Conservation (phyloP, 2,888 invertebrate species). For the Hydriomena furcata region DNA sequence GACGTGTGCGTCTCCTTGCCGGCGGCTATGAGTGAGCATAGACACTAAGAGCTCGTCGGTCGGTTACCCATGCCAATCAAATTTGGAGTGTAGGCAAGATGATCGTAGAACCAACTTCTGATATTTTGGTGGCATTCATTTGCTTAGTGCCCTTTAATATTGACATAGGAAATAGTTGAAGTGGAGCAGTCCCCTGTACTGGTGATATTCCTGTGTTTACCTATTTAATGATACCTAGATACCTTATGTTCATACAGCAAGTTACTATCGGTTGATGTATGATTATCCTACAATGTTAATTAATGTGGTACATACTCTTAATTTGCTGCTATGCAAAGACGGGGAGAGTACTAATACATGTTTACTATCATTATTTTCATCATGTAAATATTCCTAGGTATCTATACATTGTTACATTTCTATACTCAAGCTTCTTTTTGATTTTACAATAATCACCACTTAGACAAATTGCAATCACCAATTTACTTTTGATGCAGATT, state of each 20-base stretch:
- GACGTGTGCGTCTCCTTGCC: constrained; percentile 53
- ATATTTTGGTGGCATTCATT: constrained; percentile 79
- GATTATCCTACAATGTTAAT: constrained; percentile 36
- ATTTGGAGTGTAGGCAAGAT: constrained; percentile 63
- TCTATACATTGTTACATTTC: constrained; percentile 32
- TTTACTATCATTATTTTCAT: constrained; percentile 13
- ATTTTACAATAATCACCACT: constrained; percentile 11
- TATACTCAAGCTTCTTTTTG: constrained; percentile 10
- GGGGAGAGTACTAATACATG: constrained; percentile 3
- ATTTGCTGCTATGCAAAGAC: constrained; percentile 19
- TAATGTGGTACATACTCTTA: constrained; percentile 44
- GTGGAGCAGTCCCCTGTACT: constrained; percentile 55
- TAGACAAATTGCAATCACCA: constrained; percentile 6
- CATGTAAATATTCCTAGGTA: constrained; percentile 12
- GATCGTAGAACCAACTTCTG: constrained; percentile 72
- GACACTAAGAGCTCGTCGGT: constrained; percentile 68
- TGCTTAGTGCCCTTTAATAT: constrained; percentile 78
- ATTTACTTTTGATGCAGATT: constrained; percentile 5
- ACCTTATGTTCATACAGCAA: constrained; percentile 21
- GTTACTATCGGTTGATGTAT: constrained; percentile 17
- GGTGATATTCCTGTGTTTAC: constrained; percentile 60
- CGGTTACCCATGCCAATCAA: constrained; percentile 57
- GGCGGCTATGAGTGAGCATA: constrained; percentile 62
- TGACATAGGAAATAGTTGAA: constrained; percentile 43
- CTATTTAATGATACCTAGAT: constrained; percentile 26